Percentiles rank a stretch among this genome's conserved stretches.
These are phyloP conservation scores for Microctenopoma steveboyesi DNA, from an alignment of 2,797 vertebrate genomes.

Conservation along the genomic window DNA sequence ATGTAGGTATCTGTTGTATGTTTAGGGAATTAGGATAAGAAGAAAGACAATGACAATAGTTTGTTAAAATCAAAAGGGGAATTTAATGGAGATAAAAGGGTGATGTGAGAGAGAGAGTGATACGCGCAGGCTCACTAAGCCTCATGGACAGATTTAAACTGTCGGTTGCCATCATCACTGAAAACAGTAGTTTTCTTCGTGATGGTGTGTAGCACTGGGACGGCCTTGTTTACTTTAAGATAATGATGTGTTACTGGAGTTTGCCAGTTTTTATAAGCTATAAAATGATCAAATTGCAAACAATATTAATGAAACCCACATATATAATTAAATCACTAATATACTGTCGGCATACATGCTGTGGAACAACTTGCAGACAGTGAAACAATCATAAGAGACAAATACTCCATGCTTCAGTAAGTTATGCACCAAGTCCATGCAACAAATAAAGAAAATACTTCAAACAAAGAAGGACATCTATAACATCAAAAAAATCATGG, in stretches of 20 bases:
- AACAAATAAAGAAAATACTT: too few relatives aligned
- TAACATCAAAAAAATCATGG: too few relatives aligned
- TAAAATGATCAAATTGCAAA: neutral
- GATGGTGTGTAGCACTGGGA: neutral
- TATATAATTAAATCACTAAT: too few relatives aligned
- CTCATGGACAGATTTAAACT: conserved; percentile 6
- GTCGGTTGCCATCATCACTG: neutral
- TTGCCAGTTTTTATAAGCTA: neutral
- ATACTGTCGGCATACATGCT: too few relatives aligned
- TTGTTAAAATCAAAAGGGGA: neutral
- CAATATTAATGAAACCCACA: neutral
- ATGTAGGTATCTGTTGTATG: neutral
- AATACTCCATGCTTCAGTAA: too few relatives aligned
- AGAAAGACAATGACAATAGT: neutral
- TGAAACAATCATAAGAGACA: neutral
- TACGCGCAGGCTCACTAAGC: neutral
- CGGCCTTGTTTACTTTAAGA: conserved; percentile 14
- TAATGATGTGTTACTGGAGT: conserved; percentile 1
- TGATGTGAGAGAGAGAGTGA: neutral
- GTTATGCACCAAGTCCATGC: too few relatives aligned
- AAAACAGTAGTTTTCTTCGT: neutral
- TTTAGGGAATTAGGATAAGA: neutral
- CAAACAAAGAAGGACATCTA: too few relatives aligned
- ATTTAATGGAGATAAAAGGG: neutral
- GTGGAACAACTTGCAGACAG: neutral